phyloP scores from a whole-genome alignment of 2,797 vertebrate genomes.

The Coracias cyanogaster region DNA sequence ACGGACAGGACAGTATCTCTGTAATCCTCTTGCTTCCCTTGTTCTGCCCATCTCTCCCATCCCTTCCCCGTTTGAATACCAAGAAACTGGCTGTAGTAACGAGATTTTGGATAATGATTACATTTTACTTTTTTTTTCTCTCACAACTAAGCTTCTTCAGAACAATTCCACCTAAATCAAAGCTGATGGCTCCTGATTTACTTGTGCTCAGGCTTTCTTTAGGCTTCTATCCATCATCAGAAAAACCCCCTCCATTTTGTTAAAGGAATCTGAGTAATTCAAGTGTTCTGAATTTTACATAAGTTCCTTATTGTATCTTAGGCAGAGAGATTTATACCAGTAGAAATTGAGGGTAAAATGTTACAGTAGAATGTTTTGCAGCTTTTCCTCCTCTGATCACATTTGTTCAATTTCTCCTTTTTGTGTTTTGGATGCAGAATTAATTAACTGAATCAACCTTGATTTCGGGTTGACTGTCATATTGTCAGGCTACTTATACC shows the following conservation, averaged over 20 bases:
- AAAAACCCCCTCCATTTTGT: not conserved
- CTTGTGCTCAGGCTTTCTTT: not conserved
- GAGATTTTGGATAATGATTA: not conserved
- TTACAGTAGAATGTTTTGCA: not conserved
- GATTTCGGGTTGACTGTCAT: not conserved
- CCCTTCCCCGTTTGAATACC: not conserved
- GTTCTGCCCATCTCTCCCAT: not conserved
- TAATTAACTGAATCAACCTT: not conserved
- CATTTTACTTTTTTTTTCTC: not conserved
- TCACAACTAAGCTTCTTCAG: not conserved
- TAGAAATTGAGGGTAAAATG: not conserved
- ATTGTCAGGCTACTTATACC: not conserved
- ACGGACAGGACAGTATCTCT: not conserved
- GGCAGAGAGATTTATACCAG: not conserved
- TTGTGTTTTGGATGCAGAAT: not conserved
- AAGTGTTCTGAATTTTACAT: not conserved
- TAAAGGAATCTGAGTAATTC: not conserved
- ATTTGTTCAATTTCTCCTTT: not conserved
- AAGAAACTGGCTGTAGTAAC: not conserved
- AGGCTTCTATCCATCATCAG: not conserved
- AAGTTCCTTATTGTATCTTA: not conserved
- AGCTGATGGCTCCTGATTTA: not conserved
- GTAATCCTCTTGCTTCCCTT: not conserved
- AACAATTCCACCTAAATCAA: not conserved
- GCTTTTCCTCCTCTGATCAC: not conserved